phyloP scores from a whole-genome alignment of 2,113 vertebrate genomes.

The Hiodon tergisus region DNA sequence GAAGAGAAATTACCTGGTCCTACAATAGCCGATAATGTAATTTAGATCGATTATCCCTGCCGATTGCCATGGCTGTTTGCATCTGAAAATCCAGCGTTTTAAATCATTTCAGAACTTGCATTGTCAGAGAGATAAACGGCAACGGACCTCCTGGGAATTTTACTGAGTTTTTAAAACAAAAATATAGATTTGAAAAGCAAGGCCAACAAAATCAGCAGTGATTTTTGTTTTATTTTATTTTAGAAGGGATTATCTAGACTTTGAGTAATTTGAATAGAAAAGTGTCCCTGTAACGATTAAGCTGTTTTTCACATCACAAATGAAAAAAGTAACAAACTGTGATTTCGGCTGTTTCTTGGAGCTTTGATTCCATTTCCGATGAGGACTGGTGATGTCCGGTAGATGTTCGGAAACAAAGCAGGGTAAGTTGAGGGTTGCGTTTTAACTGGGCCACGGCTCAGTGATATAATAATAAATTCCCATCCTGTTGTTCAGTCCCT shows the following conservation, averaged over 20 bases:
- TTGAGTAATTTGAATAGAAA: too few species aligned
- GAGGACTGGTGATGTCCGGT: too few species aligned
- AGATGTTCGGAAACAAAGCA: too few species aligned
- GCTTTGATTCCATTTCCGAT: too few species aligned
- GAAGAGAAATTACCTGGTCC: background rate
- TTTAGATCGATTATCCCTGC: constrained; percentile 4
- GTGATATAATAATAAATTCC: too few species aligned
- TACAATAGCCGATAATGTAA: constrained; percentile 1
- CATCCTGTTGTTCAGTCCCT: too few species aligned
- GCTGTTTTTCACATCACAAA: constrained; percentile 3
- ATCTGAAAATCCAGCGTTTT: constrained; percentile 4
- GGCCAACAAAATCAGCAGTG: background rate
- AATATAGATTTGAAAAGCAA: background rate
- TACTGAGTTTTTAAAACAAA: background rate
- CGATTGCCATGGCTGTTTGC: background rate
- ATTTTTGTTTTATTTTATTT: background rate
- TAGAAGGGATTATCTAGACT: background rate
- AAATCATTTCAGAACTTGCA: constrained; percentile 1
- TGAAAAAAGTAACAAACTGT: background rate
- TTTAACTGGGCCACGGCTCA: too few species aligned
- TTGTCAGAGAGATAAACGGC: background rate
- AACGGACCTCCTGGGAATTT: background rate
- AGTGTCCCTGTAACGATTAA: background rate
- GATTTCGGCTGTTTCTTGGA: too few species aligned
- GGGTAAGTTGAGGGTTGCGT: too few species aligned